These are phyloP conservation scores for Xenopus laevis DNA, from an alignment of 2,113 vertebrate genomes.

Conservation along the genomic window DNA sequence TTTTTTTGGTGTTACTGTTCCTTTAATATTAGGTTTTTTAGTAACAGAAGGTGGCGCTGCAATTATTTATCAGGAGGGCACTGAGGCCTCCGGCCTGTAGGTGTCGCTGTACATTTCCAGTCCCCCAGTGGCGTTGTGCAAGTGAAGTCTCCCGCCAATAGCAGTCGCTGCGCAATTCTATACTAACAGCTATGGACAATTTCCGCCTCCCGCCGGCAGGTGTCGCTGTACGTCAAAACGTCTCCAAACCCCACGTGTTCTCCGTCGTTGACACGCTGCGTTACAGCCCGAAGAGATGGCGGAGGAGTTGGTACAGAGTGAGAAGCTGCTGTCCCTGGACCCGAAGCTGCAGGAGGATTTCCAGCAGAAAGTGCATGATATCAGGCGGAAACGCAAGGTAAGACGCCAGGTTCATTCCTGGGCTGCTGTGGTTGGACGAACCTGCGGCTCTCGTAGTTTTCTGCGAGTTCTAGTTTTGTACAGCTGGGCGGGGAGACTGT, in stretches of 20 bases:
- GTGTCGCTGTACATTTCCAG: background rate
- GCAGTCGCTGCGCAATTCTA: background rate
- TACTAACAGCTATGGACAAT: too few species aligned
- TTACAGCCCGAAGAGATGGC: background rate
- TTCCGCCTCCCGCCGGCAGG: slow-evolving; percentile 1
- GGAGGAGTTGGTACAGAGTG: rapidly evolving
- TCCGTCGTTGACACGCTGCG: too few species aligned
- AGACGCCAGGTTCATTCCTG: too few species aligned
- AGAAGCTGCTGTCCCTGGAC: slow-evolving; percentile 61
- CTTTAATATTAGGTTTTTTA: too few species aligned
- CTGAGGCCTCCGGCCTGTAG: background rate
- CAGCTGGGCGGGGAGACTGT: too few species aligned
- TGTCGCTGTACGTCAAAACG: background rate
- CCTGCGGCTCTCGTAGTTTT: too few species aligned
- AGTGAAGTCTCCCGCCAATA: background rate
- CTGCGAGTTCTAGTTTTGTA: too few species aligned
- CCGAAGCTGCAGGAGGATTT: slow-evolving; percentile 67
- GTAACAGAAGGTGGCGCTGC: too few species aligned
- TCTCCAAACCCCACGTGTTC: background rate
- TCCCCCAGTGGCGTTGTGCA: too few species aligned
- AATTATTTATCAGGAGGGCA: too few species aligned
- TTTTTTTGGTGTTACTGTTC: too few species aligned
- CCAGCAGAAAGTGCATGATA: slow-evolving; percentile 65
- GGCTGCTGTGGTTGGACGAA: background rate
- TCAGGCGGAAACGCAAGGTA: slow-evolving; percentile 57